Conservation (phyloP, 1,140 invertebrate genomes). For the Steinernema khuongi region DNA sequence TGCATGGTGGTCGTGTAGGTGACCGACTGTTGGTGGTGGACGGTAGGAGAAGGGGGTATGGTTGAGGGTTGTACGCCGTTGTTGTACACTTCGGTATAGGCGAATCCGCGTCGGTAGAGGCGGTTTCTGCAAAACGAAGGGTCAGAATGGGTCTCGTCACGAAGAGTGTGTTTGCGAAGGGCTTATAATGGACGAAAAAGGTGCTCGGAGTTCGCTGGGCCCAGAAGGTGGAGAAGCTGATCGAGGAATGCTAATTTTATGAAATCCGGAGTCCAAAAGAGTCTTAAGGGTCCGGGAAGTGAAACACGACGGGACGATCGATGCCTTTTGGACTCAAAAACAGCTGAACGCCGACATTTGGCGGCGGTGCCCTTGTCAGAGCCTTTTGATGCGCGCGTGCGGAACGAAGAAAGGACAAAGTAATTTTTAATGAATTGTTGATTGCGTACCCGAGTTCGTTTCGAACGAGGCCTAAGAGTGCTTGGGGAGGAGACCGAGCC, state of each 20-base stretch:
- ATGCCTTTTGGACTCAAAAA: background rate
- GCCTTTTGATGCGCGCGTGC: background rate
- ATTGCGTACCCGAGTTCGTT: background rate
- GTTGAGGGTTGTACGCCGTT: background rate
- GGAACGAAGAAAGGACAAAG: background rate
- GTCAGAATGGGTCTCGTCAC: no score
- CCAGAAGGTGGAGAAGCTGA: no score
- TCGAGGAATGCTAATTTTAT: no score
- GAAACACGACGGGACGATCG: background rate
- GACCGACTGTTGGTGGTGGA: background rate
- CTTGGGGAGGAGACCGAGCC: no score
- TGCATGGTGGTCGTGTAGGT: constrained; percentile 2
- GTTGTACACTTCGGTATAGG: background rate
- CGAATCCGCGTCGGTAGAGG: background rate
- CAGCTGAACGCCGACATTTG: background rate
- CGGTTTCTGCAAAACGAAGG: background rate
- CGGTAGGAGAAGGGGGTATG: no score
- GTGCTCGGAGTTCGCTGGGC: no score
- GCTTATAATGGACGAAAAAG: no score
- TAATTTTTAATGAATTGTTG: constrained; percentile 11
- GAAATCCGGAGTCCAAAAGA: no score
- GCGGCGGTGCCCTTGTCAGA: background rate
- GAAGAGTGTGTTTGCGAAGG: no score
- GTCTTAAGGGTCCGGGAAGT: no score
- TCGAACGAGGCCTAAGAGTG: no score